Conservation (phyloP, 2,888 invertebrate genomes). For the Melieria omissa region DNA sequence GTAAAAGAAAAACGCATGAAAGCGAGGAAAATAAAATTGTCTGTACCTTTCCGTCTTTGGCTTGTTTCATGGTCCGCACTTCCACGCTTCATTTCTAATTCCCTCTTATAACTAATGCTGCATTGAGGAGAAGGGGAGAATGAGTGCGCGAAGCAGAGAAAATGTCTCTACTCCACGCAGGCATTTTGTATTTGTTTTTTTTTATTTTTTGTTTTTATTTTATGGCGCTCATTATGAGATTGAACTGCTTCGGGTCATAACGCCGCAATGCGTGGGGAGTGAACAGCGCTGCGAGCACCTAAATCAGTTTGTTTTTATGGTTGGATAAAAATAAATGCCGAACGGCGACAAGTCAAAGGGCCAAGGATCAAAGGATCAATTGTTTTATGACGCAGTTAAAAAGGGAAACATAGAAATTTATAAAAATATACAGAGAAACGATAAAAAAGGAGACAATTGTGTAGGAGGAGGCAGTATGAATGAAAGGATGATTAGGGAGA, state of each 20-base stretch:
- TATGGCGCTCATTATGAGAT: slow-evolving; percentile 35
- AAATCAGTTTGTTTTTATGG: no score
- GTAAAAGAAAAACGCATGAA: no score
- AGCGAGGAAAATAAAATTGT: neutral
- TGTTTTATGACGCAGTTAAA: slow-evolving; percentile 5
- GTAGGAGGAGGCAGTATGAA: neutral
- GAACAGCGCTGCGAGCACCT: no score
- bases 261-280: no score
- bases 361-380: no score
- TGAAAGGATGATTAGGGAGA: no score
- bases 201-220: slow-evolving; percentile 16
- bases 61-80: neutral
- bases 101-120: no score
- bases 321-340: neutral
- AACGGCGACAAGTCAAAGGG: neutral
- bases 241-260: neutral
- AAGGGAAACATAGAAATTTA: slow-evolving; percentile 5
- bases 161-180: no score
- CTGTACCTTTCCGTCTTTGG: neutral
- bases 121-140: no score
- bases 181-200: no score
- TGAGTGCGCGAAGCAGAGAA: no score
- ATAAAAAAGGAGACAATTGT: neutral
- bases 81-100: neutral
- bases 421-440: neutral